Percentiles rank a stretch among this genome's conserved stretches.
These are phyloP conservation scores for Pteromalus puparum DNA, from an alignment of 1,140 invertebrate genomes.

Conservation along the genomic window DNA sequence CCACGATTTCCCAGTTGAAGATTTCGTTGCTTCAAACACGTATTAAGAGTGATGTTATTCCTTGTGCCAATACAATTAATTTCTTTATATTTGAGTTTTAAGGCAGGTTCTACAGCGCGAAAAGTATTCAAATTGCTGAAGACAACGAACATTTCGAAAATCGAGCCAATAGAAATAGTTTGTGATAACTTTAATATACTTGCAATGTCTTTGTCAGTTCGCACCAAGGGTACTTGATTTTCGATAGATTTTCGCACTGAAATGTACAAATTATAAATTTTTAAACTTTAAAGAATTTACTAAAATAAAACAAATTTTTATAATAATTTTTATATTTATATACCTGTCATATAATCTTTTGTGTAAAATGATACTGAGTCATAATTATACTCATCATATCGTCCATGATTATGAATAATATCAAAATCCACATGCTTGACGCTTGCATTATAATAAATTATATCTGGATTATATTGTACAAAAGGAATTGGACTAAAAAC, in stretches of 20 bases:
- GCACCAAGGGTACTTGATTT: conserved; percentile 78
- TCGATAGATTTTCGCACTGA: conserved; percentile 80
- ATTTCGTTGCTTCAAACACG: conserved; percentile 64
- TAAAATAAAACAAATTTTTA: conserved; percentile 53
- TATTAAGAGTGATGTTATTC: conserved; percentile 60
- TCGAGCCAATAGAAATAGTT: conserved; percentile 67
- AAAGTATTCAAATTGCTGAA: conserved; percentile 80
- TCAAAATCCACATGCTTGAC: conserved; percentile 79
- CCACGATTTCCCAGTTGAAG: conserved; percentile 70
- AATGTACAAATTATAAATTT: conserved; percentile 60
- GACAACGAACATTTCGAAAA: conserved; percentile 81
- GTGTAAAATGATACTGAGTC: conserved; percentile 88
- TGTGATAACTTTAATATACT: conserved; percentile 68
- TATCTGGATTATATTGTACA: conserved; percentile 82
- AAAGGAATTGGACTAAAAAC: conserved; percentile 90
- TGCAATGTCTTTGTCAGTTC: conserved; percentile 80
- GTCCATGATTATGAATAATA: conserved; percentile 85
- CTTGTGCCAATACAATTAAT: conserved; percentile 64
- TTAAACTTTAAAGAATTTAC: conserved; percentile 49
- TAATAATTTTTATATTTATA: conserved; percentile 59
- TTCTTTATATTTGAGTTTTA: conserved; percentile 78
- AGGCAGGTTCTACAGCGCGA: conserved; percentile 82
- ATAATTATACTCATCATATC: conserved; percentile 85
- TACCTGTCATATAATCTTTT: conserved; percentile 86
- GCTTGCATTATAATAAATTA: conserved; percentile 76